phyloP scores from a whole-genome alignment of 1,140 invertebrate species.

The Drosophila sp. region DNA sequence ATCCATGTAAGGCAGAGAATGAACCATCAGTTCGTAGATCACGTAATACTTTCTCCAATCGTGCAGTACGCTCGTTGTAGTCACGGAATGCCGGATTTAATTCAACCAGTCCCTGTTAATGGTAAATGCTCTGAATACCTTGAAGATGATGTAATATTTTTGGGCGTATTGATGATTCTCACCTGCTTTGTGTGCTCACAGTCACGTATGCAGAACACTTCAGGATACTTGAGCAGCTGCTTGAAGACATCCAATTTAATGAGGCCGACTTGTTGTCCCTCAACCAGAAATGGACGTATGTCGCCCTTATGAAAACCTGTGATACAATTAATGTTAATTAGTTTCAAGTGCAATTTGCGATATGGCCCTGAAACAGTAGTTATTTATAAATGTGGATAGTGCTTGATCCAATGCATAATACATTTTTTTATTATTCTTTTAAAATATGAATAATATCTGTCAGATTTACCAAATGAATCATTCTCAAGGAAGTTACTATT shows the following conservation, averaged over 20 bases:
- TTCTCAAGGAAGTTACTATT: neutral
- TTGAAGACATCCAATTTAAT: constrained; percentile 92
- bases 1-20: constrained; percentile 91
- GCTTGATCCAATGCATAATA: neutral
- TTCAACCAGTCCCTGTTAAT: constrained; percentile 86
- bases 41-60: constrained; percentile 92
- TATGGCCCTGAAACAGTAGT: constrained; percentile 8
- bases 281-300: constrained; percentile 94
- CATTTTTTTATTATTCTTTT: neutral
- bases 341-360: constrained; percentile 20
- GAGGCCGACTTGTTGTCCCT: constrained; percentile 94
- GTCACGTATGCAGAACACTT: constrained; percentile 87
- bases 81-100: constrained; percentile 93
- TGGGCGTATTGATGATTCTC: constrained; percentile 9
- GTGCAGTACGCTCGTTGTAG: constrained; percentile 91
- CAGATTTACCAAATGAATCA: neutral
- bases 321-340: constrained; percentile 39
- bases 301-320: constrained; percentile 90
- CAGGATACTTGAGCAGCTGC: constrained; percentile 91
- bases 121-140: constrained; percentile 7
- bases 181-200: constrained; percentile 81
- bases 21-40: constrained; percentile 88
- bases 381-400: constrained; percentile 6
- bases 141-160: constrained; percentile 4
- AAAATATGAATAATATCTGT: neutral